These are phyloP conservation scores for Cerceris rybyensis DNA, from an alignment of 2,888 invertebrate genomes.

Conservation along the genomic window DNA sequence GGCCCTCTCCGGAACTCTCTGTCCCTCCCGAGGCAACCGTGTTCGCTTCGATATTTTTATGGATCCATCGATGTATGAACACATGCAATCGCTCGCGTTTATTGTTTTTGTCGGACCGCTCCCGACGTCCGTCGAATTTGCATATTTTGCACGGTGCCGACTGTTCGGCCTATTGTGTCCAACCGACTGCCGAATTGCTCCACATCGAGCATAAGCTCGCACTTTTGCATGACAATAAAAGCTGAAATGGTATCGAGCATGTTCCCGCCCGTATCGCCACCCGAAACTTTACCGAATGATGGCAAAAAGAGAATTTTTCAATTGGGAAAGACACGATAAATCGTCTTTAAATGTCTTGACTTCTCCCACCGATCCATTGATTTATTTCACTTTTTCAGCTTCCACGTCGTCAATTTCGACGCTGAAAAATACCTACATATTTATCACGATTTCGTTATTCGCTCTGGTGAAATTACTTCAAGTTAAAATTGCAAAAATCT, in stretches of 20 bases:
- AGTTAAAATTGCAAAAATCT: no score
- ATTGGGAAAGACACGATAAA: not conserved
- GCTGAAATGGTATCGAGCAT: slow-evolving; percentile 68
- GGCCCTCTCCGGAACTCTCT: slow-evolving; percentile 21
- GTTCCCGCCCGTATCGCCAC: slow-evolving; percentile 65
- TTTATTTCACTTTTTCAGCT: no score
- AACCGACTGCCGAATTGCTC: slow-evolving; percentile 77
- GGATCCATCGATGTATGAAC: slow-evolving; percentile 78
- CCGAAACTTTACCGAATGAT: slow-evolving; percentile 43
- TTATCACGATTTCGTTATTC: no score
- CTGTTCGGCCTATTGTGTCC: slow-evolving; percentile 76
- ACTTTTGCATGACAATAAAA: slow-evolving; percentile 79
- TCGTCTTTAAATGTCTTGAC: not conserved
- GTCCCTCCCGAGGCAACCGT: slow-evolving; percentile 42
- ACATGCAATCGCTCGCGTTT: slow-evolving; percentile 78
- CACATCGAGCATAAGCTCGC: slow-evolving; percentile 77
- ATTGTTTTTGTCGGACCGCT: slow-evolving; percentile 77
- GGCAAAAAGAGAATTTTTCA: slow-evolving; percentile 18
- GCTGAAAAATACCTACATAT: no score
- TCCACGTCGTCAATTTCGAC: no score
- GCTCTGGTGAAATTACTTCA: no score
- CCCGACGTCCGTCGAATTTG: slow-evolving; percentile 74
- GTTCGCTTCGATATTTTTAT: slow-evolving; percentile 74
- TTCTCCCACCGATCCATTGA: not conserved
- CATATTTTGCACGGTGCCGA: slow-evolving; percentile 74